phyloP scores from a whole-genome alignment of 2,113 vertebrate species.

The Polyodon spathula region DNA sequence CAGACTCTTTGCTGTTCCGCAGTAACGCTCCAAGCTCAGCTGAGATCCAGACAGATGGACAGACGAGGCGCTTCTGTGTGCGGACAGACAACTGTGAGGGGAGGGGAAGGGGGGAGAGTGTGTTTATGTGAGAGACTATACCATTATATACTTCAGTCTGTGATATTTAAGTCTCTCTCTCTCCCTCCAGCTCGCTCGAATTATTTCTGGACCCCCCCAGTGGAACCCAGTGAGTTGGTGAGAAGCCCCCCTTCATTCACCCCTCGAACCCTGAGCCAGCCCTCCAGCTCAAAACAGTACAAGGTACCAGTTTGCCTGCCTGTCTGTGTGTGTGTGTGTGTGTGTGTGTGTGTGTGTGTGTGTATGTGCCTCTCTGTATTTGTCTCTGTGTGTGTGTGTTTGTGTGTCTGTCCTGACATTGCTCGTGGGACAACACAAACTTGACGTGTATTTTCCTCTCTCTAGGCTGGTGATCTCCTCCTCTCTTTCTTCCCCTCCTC shows the following conservation, averaged over 20 bases:
- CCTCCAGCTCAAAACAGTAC: neutral
- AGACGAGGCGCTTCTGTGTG: neutral
- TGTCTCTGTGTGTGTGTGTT: too few relatives aligned
- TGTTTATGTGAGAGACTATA: too few relatives aligned
- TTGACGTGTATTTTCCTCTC: neutral
- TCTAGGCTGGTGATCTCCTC: neutral
- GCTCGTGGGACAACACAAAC: neutral
- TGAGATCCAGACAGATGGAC: too few relatives aligned
- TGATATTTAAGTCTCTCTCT: too few relatives aligned
- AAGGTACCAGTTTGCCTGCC: neutral
- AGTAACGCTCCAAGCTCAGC: too few relatives aligned
- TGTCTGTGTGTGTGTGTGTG: too few relatives aligned
- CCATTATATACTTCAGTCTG: neutral
- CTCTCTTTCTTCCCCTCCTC: neutral
- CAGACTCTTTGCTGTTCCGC: too few relatives aligned
- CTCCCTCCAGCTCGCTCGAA: neutral
- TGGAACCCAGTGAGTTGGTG: neutral
- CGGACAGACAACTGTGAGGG: neutral
- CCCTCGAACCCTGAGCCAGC: neutral
- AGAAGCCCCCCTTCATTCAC: neutral
- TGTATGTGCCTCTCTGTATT: too few relatives aligned
- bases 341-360: too few relatives aligned
- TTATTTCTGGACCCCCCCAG: neutral
- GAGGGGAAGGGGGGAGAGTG: too few relatives aligned
- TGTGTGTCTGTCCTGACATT: too few relatives aligned